Base-by-base conservation (phyloP, 2,888 invertebrate genomes). In the Dynastes maya region DNA sequence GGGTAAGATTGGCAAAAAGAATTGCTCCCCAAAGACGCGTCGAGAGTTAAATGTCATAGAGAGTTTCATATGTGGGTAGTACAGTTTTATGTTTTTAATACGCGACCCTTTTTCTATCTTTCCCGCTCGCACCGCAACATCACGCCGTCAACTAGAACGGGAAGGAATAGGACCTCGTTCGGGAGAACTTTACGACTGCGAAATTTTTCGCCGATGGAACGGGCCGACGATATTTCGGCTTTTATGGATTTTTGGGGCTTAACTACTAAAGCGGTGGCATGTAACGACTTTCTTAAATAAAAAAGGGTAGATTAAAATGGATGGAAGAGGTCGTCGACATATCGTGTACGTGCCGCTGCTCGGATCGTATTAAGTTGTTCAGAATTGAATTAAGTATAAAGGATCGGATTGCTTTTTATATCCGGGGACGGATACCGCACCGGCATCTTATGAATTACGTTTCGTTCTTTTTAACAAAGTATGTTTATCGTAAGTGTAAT, bases 1-100 rank as follows among this genome's bases (percentile, higher is more conserved):
- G 84, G 85, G 85, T 86, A 87, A 87, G 87, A 88, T 88, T 87
- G 88, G 87, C 86, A 85, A 84, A 83, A 85, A 83, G 86, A 88
- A 88, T 87, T 85, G 87, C 85, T 87, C 88, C 88, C 87, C 65
- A 81, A 86, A 85, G 88, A 84, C 87, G 85, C 86, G 86, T 88
- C 87, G 86, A 86, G 72, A 84, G 85, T 86, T 87, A 87, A 88
- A 88, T 88, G 88, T 88, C 88, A 88, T 82, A 80, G 82, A 83
- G 83, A 84, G 84, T 85, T 84, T 84, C 85, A 84, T 85, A 85
- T 85, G 84, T 84, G 85, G 84, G 83, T 78, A 72, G 72, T 74
- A 78, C 78, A 78, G 65, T 78, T 78, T 78, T 78, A 78, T 72
- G 72, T 72, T 72, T 78, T 78, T 78, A 78, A 78, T 78, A 78